Percentiles rank a stretch among this genome's conserved stretches.
Evolutionary conservation across 2,888 invertebrate species (phyloP).

Genomic region (Cistogaster globosa): DNA sequence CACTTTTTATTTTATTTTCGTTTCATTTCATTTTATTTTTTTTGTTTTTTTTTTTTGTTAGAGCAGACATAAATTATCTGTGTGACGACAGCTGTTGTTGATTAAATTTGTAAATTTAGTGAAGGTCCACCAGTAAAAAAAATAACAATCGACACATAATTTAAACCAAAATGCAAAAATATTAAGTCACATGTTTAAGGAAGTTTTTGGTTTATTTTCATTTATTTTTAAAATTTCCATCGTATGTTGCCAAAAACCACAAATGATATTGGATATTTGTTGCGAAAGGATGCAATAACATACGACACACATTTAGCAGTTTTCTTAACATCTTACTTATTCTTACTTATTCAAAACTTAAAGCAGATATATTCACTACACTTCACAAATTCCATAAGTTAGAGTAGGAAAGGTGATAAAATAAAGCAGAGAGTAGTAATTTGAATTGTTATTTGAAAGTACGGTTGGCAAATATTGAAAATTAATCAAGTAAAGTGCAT

Average conservation of each 20-base stretch:
- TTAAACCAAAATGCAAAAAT: conserved; percentile 38
- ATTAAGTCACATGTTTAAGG: conserved; percentile 24
- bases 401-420: not conserved
- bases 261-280: conserved; percentile 33
- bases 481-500: conserved; percentile 74
- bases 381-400: conserved; percentile 3
- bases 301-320: not conserved
- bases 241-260: conserved; percentile 58
- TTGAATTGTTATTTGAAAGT: conserved; percentile 54
- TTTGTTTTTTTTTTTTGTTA: conserved; percentile 24
- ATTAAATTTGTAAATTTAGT: conserved; percentile 69
- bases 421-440: conserved; percentile 15
- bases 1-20: too few relatives aligned
- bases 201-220: not conserved
- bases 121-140: conserved; percentile 14
- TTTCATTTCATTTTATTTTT: too few relatives aligned
- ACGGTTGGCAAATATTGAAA: conserved; percentile 72
- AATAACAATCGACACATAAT: conserved; percentile 25
- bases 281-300: conserved; percentile 15
- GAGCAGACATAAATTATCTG: conserved; percentile 64
- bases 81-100: conserved; percentile 69
- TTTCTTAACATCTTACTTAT: conserved; percentile 23
- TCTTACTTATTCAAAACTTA: conserved; percentile 20
- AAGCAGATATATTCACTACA: conserved; percentile 10
- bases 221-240: not conserved